A percentile compares a stretch with the other conserved stretches of the same genome.
phyloP scores from a whole-genome alignment of 2,113 vertebrate species.

The Climacteris rufus region DNA sequence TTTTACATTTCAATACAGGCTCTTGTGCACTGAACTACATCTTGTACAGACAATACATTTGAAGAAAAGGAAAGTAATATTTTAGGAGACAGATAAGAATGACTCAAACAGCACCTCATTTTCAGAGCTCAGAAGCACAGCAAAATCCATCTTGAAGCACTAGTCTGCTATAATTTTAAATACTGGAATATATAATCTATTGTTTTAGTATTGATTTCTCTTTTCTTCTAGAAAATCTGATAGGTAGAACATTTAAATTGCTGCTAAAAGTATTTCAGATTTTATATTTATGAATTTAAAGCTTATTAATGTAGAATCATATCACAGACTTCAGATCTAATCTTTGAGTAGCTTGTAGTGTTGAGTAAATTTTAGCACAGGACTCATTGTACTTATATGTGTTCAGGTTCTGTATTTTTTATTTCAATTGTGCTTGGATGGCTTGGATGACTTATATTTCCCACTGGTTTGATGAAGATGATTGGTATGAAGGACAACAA shows the following conservation, averaged over 20 bases:
- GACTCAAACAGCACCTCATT: not conserved
- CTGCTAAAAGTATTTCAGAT: not conserved
- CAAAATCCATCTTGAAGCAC: not conserved
- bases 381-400: slow-evolving; percentile 10
- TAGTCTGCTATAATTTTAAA: not conserved
- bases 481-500: slow-evolving; percentile 80
- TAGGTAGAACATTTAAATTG: not conserved
- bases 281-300: not conserved
- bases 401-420: slow-evolving; percentile 47
- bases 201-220: not conserved
- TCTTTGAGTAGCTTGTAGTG: slow-evolving; percentile 9
- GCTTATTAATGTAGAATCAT: not conserved
- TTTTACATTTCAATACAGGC: not conserved
- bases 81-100: not conserved
- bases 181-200: not conserved
- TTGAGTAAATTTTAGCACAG: slow-evolving; percentile 23
- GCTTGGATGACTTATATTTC: slow-evolving; percentile 77
- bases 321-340: not conserved
- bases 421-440: slow-evolving; percentile 58
- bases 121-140: not conserved
- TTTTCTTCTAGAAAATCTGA: not conserved
- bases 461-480: slow-evolving; percentile 78
- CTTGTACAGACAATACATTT: not conserved
- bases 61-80: not conserved
- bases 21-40: not conserved